phyloP scores from a whole-genome alignment of 2,888 invertebrate genomes.

The Aquatica leii region DNA sequence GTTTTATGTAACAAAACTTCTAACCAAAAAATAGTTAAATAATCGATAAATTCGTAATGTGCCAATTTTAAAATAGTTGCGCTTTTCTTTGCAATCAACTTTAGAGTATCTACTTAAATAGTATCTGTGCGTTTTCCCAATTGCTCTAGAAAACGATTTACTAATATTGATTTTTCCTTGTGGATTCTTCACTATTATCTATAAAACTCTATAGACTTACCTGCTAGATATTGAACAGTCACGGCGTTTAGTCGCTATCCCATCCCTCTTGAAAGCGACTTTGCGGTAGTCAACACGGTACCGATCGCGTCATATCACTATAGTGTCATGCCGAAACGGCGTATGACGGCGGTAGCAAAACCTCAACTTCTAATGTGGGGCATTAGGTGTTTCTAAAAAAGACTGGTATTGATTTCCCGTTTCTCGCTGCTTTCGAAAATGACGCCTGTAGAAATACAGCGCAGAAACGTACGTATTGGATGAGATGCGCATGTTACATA shows the following conservation, averaged over 20 bases:
- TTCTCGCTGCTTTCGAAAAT: constrained; percentile 45
- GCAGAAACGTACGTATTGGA: constrained; percentile 40
- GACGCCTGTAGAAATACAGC: constrained; percentile 45
- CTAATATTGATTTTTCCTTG: too few relatives aligned
- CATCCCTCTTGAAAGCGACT: constrained; percentile 43
- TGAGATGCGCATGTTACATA: constrained; percentile 43
- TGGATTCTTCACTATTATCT: neutral
- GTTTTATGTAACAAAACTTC: too few relatives aligned
- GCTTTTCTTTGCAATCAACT: too few relatives aligned
- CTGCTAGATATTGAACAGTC: constrained; percentile 24
- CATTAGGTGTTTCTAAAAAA: constrained; percentile 55
- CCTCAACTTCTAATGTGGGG: constrained; percentile 54
- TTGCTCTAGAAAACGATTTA: too few relatives aligned
- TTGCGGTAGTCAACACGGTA: constrained; percentile 44
- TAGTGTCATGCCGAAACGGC: constrained; percentile 42
- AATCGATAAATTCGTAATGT: too few relatives aligned
- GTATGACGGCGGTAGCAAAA: constrained; percentile 38
- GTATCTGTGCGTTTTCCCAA: too few relatives aligned
- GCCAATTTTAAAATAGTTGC: too few relatives aligned
- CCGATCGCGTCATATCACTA: constrained; percentile 44
- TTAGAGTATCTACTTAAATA: too few relatives aligned
- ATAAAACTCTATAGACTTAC: constrained; percentile 21
- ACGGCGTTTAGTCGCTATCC: constrained; percentile 43
- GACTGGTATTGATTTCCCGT: constrained; percentile 54
- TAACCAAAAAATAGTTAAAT: too few relatives aligned